These are phyloP conservation scores for Scatophagus argus DNA, from an alignment of 2,113 vertebrate species.

Conservation along the genomic window DNA sequence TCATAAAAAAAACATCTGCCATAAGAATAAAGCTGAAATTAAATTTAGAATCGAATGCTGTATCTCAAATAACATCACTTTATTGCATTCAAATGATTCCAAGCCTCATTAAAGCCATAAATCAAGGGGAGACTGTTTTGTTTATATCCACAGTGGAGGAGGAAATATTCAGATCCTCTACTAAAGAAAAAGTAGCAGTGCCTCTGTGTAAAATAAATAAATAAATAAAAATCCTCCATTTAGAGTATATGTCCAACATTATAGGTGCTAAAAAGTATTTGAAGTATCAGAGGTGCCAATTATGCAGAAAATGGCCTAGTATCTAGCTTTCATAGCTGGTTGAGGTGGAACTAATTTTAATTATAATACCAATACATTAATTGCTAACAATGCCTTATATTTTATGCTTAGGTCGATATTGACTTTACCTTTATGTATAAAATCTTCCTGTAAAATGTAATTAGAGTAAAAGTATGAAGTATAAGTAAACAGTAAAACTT, in stretches of 20 bases:
- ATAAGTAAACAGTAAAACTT: background rate
- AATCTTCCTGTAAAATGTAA: background rate
- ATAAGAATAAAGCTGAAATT: background rate
- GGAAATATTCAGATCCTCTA: background rate
- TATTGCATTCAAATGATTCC: background rate
- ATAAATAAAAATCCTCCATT: background rate
- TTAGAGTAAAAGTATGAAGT: background rate
- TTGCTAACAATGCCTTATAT: too few relatives aligned
- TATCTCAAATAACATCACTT: background rate
- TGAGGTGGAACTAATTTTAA: background rate
- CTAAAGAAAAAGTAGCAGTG: background rate
- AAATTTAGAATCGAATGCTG: background rate
- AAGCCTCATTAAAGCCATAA: background rate
- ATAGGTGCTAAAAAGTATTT: background rate
- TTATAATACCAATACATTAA: background rate
- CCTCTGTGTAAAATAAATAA: background rate
- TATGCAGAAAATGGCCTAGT: background rate
- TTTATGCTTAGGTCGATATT: too few relatives aligned
- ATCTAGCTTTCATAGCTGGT: too few relatives aligned
- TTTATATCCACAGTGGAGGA: background rate
- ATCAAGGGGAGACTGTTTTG: background rate
- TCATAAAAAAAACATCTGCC: conserved; percentile 24
- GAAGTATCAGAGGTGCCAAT: background rate
- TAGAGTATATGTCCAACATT: background rate
- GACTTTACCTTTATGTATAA: background rate